Conservation (phyloP, 2,888 invertebrate genomes). For the Pachymerium ferrugineum region DNA sequence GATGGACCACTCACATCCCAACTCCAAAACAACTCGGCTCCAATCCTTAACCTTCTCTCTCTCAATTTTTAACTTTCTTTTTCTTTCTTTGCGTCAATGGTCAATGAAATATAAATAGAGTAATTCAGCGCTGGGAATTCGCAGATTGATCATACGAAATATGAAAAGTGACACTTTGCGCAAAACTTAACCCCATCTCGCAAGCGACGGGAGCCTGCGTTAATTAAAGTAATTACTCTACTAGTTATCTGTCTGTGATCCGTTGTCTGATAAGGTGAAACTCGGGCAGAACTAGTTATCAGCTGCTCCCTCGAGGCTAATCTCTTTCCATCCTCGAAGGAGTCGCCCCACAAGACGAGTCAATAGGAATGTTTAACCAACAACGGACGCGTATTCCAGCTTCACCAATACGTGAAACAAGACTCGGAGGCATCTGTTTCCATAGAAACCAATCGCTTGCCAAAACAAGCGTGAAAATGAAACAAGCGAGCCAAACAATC, state of each 20-base stretch:
- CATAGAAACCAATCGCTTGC: background rate
- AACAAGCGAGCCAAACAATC: background rate
- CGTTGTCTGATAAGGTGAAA: background rate
- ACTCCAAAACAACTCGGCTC: background rate
- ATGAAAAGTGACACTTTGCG: background rate
- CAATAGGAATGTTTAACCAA: conserved; percentile 3
- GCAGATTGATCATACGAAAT: background rate
- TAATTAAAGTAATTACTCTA: conserved; percentile 16
- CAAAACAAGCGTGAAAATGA: background rate
- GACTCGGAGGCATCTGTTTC: background rate
- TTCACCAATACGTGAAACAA: conserved; percentile 2
- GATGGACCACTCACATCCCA: conserved; percentile 4
- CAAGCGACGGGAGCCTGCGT: background rate
- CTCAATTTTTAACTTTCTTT: background rate
- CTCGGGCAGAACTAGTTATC: background rate
- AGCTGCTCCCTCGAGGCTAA: conserved; percentile 3
- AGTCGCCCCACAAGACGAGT: conserved; percentile 6
- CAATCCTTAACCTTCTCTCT: background rate
- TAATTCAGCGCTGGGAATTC: background rate
- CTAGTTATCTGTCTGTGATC: background rate
- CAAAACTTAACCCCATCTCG: background rate
- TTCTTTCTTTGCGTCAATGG: background rate
- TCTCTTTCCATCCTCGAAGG: background rate
- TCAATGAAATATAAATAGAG: conserved; percentile 5
- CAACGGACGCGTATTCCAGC: background rate